Base-by-base conservation (phyloP, 1,140 invertebrate species). In the Drosophila serrata region DNA sequence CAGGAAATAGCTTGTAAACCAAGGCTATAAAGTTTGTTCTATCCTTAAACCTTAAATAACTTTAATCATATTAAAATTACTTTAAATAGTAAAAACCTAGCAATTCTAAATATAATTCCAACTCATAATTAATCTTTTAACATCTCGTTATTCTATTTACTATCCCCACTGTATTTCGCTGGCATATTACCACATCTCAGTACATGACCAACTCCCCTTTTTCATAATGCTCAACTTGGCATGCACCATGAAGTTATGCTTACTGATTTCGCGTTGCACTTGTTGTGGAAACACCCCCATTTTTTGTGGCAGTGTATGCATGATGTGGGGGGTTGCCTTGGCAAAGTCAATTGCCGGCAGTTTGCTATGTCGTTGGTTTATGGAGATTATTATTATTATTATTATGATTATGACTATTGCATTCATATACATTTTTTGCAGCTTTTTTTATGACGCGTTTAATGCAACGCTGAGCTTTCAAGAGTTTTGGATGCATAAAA, bases 391-490 rank as follows among this genome's bases (percentile, higher is more conserved):
- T 69, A 82, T 49, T 48, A 29, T 49, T 49, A 49, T 61, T 35
- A 42, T 75, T 68, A 68, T 58, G 61, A 70, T 79, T 62, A 78
- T 68, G 76, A 61, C 57, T 76, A 69, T 82, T 59, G 74, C 57
- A 73, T 59, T 73, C 67, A 46, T 42, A 69, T 31, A n/a, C n/a
- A n/a, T 31, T 61, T 79, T 65, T 62, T 81, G 19, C 72, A 19
- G 58, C 67, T 24, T 45, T 24, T 45, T 35, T 42, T 15, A 57
- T 17, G 45, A 40, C 67, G 67, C 75, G 72, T 73, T 87, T 75
- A 58, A 74, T 88, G 84, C 85, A 88, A 80, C 84, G 77, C 48
- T 84, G 63, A 80, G 51, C 69, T 60, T 56, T 53, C 33, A 65
- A 39, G 64, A 39, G 49, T 60, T 63, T 48, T 24, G 29, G 73